Percentiles rank a stretch among this genome's conserved stretches.
phyloP scores from a whole-genome alignment of 2,113 vertebrate species.

The Cheilinus undulatus region DNA sequence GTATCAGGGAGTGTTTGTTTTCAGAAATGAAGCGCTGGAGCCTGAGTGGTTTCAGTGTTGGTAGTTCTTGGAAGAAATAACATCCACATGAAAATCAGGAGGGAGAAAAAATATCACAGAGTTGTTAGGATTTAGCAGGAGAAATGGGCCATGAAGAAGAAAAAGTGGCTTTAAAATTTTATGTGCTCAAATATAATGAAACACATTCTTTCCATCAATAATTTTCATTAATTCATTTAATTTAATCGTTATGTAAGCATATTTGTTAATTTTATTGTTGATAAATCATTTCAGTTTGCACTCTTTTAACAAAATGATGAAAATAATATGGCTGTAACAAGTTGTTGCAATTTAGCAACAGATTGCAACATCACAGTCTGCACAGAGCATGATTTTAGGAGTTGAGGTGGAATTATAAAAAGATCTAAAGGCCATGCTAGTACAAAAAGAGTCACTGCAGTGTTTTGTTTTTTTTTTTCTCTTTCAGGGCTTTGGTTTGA shows the following conservation, averaged over 20 bases:
- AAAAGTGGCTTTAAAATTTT: constrained; percentile 10
- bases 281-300: neutral
- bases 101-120: neutral
- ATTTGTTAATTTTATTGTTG: neutral
- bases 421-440: too few relatives aligned
- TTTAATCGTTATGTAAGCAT: too few relatives aligned
- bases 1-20: constrained; percentile 28
- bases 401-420: neutral
- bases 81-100: constrained; percentile 21
- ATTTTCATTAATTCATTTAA: too few relatives aligned
- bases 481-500: neutral
- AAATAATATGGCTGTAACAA: too few relatives aligned
- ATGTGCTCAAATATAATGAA: neutral
- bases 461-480: too few relatives aligned
- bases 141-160: neutral
- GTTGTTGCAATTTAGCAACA: neutral
- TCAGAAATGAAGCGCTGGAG: constrained; percentile 18
- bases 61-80: constrained; percentile 33
- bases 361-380: neutral
- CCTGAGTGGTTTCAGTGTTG: constrained; percentile 32
- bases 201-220: too few relatives aligned
- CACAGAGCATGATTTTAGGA: neutral
- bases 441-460: too few relatives aligned
- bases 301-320: too few relatives aligned
- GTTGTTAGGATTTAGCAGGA: neutral